Percentiles rank a stretch among this genome's conserved stretches.
phyloP scores from a whole-genome alignment of 2,113 vertebrate species.

The Pelodiscus sinensis region DNA sequence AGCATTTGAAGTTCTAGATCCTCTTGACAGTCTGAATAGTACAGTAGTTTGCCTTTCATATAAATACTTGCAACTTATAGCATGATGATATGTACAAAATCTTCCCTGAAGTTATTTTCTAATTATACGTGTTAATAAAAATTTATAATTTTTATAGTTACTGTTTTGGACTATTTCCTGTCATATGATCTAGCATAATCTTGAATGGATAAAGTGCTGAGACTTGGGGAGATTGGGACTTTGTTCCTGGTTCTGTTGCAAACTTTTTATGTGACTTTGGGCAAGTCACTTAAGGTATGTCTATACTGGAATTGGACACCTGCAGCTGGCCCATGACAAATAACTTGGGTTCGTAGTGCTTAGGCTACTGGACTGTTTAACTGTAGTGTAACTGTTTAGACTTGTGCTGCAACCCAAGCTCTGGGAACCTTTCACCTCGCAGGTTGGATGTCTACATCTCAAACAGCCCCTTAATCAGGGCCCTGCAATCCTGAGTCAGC shows the following conservation, averaged over 20 bases:
- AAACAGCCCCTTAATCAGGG: background rate
- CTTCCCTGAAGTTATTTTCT: background rate
- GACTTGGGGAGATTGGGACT: background rate
- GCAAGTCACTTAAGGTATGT: background rate
- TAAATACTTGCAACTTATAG: background rate
- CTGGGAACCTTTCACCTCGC: background rate
- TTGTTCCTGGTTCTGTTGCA: background rate
- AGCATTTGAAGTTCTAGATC: background rate
- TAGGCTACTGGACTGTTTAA: background rate
- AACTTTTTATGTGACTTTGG: background rate
- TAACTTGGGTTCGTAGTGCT: background rate
- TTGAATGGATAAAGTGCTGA: background rate
- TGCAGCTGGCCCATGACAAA: background rate
- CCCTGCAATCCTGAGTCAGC: background rate
- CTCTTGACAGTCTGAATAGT: background rate
- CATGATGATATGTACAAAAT: background rate
- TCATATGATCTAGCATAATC: background rate
- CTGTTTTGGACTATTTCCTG: background rate
- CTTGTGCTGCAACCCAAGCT: background rate
- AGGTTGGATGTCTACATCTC: background rate
- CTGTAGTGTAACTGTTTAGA: background rate
- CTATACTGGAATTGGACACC: background rate
- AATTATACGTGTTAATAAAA: background rate
- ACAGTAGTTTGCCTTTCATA: background rate
- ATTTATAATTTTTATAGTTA: background rate